Evolutionary conservation across 2,797 vertebrate genomes (phyloP), one percentile per base, ranked within the genome.

Genomic region (Antennarius maculatus): DNA sequence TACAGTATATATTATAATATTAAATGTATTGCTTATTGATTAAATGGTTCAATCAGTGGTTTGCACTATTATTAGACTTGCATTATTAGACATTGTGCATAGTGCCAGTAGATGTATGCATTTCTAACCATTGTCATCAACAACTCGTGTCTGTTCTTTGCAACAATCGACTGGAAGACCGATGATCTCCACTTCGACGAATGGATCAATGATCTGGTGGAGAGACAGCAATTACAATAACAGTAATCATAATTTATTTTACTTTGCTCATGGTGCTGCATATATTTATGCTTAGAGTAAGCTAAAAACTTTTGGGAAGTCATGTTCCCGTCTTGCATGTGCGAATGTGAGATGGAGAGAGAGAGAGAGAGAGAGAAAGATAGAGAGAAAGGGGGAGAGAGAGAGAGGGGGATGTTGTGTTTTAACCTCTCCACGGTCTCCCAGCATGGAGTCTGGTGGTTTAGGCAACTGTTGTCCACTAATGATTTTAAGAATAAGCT

Each of bases 401-500:
- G 23, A 23, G 23, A 23, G 23, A 23, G 23, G n/a, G 15, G 15
- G 14, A 47, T 67, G 23, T n/a, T 70, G 62, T 63, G 42, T 74
- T 62, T 66, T 50, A 86, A 99, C 97, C 96, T 99, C 97, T 75
- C 97, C 97, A 72, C 97, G 94, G 90, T 99, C 97, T 58, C 97
- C 97, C 74, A 99, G 87, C 97, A 99, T 95, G 3, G 97, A 98
- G 86, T 99, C 97, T 18, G 98, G 97, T 60, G 98, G 98, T 86
- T 99, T 99, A 45, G 97, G 98, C 47, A 99, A 93, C 80, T 99
- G 98, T 69, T 99, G 98, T 46, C 97, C 98, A 66, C 98, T 99
- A 87, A 99, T 98, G 89, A 99, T 94, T 92, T 99, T 99, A 77
- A 99, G 92, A 69, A 97, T 90, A 51, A 99, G 94, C 81, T 99